Conservation (phyloP, 2,888 invertebrate genomes). For the Aleiodes testaceus region DNA sequence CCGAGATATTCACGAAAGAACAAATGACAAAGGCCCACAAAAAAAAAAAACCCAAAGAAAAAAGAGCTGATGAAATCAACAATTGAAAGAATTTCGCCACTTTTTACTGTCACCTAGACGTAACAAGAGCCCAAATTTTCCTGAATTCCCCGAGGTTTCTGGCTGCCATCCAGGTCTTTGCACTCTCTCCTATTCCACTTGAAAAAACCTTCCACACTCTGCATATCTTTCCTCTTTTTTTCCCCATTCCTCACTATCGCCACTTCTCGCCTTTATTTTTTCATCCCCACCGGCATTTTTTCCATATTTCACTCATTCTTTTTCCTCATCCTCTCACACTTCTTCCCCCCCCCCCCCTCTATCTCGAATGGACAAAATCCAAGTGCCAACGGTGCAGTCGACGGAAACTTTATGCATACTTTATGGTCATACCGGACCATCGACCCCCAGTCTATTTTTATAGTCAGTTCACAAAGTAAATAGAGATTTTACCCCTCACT, state of each 20-base stretch:
- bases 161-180: conserved; percentile 44
- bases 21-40: no score
- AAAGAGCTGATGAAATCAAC: no score
- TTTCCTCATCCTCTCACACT: conserved; percentile 40
- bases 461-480: conserved; percentile 34
- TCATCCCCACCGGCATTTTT: background rate
- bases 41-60: no score
- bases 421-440: conserved; percentile 44
- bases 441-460: conserved; percentile 45
- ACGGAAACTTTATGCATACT: conserved; percentile 50
- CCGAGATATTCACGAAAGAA: no score
- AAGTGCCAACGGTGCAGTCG: conserved; percentile 25
- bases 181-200: conserved; percentile 9
- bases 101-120: no score
- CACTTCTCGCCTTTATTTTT: background rate
- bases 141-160: conserved; percentile 38
- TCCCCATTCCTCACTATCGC: no score
- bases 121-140: conserved; percentile 34
- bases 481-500: conserved; percentile 13
- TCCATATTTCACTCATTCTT: conserved; percentile 35
- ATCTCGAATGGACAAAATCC: conserved; percentile 16
- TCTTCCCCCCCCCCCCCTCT: background rate
- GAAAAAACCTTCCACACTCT: no score
- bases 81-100: no score
- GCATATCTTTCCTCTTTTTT: no score